Conservation (phyloP, 23 tunicate species). For the Styela clava region DNA sequence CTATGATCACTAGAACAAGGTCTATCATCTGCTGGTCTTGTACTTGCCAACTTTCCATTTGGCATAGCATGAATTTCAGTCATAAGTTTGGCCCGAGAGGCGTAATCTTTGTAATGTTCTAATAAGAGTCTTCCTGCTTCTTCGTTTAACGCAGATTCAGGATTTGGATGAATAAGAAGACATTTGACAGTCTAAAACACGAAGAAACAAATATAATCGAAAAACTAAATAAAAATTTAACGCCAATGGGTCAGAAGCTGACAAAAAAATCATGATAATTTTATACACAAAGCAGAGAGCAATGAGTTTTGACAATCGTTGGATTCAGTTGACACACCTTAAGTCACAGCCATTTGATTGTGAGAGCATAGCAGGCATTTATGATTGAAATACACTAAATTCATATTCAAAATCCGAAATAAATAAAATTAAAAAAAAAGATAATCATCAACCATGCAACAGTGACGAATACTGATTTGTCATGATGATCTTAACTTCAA, state of each 20-base stretch:
- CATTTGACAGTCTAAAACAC: conserved; percentile 78
- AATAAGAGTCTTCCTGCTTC: conserved; percentile 87
- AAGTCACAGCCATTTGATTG: no score
- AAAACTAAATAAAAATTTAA: background rate
- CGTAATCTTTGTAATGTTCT: conserved; percentile 74
- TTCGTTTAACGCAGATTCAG: conserved; percentile 96
- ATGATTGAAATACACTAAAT: no score
- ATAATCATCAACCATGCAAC: no score
- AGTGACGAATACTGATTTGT: no score
- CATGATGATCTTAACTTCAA: no score
- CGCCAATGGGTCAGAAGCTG: background rate
- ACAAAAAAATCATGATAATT: no score
- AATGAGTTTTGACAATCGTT: no score
- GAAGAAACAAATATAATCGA: background rate
- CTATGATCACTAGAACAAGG: conserved; percentile 60
- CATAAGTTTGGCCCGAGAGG: conserved; percentile 78
- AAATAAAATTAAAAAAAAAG: no score
- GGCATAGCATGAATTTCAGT: conserved; percentile 92
- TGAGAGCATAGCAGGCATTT: no score
- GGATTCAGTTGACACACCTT: no score
- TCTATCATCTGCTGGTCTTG: conserved; percentile 38
- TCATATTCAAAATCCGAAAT: no score
- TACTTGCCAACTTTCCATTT: background rate
- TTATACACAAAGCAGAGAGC: no score
- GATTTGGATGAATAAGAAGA: conserved; percentile 88